These are phyloP conservation scores for Halichoeres trimaculatus DNA, from an alignment of 2,113 vertebrate genomes.

Conservation along the genomic window DNA sequence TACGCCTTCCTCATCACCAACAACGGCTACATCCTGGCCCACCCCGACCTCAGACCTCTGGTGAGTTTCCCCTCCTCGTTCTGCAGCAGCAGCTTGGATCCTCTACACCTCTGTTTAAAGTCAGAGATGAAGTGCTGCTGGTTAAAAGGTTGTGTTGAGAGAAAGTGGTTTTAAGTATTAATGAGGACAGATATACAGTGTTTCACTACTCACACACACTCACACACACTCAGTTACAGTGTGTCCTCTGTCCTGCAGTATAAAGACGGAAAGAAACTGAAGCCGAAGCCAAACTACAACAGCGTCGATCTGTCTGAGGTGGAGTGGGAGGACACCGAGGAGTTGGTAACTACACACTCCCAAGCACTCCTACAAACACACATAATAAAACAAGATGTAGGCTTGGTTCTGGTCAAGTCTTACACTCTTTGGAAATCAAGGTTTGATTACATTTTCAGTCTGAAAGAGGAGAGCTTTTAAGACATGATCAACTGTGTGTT, in stretches of 20 bases:
- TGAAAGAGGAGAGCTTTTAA: no score
- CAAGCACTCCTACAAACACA: not conserved
- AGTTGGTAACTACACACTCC: constrained; percentile 79
- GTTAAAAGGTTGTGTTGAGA: not conserved
- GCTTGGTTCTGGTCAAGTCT: no score
- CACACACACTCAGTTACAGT: constrained; percentile 13
- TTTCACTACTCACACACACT: constrained; percentile 11
- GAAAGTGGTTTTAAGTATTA: constrained; percentile 25
- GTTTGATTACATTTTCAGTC: no score
- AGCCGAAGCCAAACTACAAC: constrained; percentile 97
- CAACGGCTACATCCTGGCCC: constrained; percentile 96
- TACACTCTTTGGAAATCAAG: no score
- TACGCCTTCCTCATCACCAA: constrained; percentile 97
- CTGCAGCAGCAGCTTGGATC: constrained; percentile 23
- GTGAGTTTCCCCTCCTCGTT: constrained; percentile 76
- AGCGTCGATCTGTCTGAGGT: constrained; percentile 96
- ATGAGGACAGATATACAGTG: constrained; percentile 27
- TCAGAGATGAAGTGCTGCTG: not conserved
- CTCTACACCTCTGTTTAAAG: constrained; percentile 26
- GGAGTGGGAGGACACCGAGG: constrained; percentile 93
- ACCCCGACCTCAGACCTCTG: constrained; percentile 95
- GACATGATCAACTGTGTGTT: no score
- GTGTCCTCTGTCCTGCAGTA: constrained; percentile 82
- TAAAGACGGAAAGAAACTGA: constrained; percentile 93
- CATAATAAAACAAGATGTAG: no score